A percentile compares a stretch with the other conserved stretches of the same genome.
Evolutionary conservation across 1,140 invertebrate genomes (phyloP).

Genomic region (Drosophila sechellia): DNA sequence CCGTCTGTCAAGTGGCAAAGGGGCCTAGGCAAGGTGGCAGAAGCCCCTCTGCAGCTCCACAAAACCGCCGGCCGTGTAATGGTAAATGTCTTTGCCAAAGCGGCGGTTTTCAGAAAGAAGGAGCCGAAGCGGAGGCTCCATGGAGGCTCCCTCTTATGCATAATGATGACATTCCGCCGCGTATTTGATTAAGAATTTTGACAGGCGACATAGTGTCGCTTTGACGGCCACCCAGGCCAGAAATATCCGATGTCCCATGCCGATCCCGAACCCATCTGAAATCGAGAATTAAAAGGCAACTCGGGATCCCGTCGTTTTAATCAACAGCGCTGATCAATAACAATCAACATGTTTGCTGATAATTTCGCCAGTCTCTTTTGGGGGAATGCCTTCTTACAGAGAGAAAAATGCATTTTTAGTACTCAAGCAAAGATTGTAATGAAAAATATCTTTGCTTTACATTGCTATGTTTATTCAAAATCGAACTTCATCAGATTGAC

Average conservation of each 20-base stretch:
- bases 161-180: conserved; percentile 83
- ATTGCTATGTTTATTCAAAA: neutral
- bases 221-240: conserved; percentile 80
- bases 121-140: conserved; percentile 18
- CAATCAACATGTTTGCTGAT: conserved; percentile 83
- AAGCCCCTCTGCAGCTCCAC: too few relatives aligned
- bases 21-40: conserved; percentile 44
- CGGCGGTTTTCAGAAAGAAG: conserved; percentile 57
- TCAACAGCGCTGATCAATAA: conserved; percentile 80
- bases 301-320: conserved; percentile 70
- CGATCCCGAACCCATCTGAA: conserved; percentile 25
- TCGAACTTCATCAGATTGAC: neutral
- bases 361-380: conserved; percentile 60
- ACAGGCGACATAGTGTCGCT: conserved; percentile 83
- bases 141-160: conserved; percentile 62
- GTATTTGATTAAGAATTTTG: conserved; percentile 84
- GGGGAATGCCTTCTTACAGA: conserved; percentile 14
- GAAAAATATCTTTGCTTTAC: too few relatives aligned
- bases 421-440: too few relatives aligned
- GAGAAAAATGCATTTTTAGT: neutral
- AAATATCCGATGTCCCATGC: conserved; percentile 66
- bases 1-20: conserved; percentile 68
- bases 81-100: conserved; percentile 58
- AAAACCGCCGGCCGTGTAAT: conserved; percentile 47
- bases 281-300: conserved; percentile 20